Evolutionary conservation across 2,888 invertebrate species (phyloP).

Genomic region (Geophilus truncorum): DNA sequence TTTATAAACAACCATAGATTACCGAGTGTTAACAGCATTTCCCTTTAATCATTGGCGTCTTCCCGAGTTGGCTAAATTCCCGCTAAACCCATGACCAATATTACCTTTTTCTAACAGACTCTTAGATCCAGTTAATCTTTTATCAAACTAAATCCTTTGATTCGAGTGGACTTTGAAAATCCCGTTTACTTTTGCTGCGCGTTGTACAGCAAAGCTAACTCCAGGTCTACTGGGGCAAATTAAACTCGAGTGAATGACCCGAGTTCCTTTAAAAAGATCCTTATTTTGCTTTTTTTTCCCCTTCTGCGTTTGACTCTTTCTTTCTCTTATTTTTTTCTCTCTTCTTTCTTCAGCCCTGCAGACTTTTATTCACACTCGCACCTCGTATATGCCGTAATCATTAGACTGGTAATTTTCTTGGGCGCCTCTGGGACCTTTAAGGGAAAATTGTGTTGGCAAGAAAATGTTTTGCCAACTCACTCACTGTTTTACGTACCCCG

Average conservation of each 20-base stretch:
- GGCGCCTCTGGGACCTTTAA: constrained; percentile 14
- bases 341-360: not conserved
- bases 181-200: not conserved
- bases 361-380: constrained; percentile 12
- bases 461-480: constrained; percentile 14
- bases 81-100: not conserved
- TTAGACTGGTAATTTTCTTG: constrained; percentile 12
- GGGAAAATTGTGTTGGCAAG: not conserved
- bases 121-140: not conserved
- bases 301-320: not conserved
- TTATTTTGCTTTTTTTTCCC: not conserved
- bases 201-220: not conserved
- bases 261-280: not conserved
- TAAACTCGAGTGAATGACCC: constrained; percentile 6
- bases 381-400: constrained; percentile 11
- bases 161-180: constrained; percentile 2
- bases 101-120: not conserved
- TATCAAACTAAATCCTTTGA: not conserved
- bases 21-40: not conserved
- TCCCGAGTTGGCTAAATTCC: not conserved
- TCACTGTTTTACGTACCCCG: not conserved
- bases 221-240: not conserved
- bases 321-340: not conserved
- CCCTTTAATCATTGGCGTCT: not conserved
- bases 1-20: not conserved